phyloP scores from a whole-genome alignment of 2,888 invertebrate species.

The Laothoe populi region DNA sequence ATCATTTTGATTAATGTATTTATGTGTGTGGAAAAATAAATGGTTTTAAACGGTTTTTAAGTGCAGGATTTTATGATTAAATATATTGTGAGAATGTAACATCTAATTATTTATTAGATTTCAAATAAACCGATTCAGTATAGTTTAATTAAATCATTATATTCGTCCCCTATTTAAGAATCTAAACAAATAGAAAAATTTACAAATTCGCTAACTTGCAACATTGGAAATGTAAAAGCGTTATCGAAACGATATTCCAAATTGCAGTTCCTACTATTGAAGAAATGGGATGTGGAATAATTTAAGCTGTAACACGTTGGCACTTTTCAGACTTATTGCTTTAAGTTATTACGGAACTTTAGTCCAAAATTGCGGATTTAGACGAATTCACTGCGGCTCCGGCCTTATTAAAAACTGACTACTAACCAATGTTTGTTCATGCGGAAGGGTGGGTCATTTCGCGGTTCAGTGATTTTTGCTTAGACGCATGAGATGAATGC shows the following conservation, averaged over 20 bases:
- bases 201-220: background rate
- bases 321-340: conserved; percentile 13
- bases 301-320: conserved; percentile 22
- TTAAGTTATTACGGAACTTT: conserved; percentile 24
- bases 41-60: too few species aligned
- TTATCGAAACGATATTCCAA: conserved; percentile 13
- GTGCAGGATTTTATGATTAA: too few species aligned
- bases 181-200: too few species aligned
- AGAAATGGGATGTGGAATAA: conserved; percentile 9
- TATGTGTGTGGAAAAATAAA: too few species aligned
- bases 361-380: conserved; percentile 33
- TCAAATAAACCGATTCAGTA: too few species aligned
- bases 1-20: too few species aligned
- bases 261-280: conserved; percentile 1
- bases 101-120: too few species aligned
- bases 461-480: conserved; percentile 22
- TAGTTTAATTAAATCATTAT: background rate
- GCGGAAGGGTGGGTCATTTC: conserved; percentile 26
- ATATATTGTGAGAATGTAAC: too few species aligned
- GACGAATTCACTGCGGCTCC: conserved; percentile 37
- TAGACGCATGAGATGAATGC: conserved; percentile 20
- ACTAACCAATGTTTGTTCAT: conserved; percentile 38
- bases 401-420: conserved; percentile 41
- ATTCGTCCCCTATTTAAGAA: background rate
- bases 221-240: conserved; percentile 5